Evolutionary conservation across 1,140 invertebrate species (phyloP), one percentile per base, ranked within the genome.

Genomic region (Bursaphelenchus mucronatus): DNA sequence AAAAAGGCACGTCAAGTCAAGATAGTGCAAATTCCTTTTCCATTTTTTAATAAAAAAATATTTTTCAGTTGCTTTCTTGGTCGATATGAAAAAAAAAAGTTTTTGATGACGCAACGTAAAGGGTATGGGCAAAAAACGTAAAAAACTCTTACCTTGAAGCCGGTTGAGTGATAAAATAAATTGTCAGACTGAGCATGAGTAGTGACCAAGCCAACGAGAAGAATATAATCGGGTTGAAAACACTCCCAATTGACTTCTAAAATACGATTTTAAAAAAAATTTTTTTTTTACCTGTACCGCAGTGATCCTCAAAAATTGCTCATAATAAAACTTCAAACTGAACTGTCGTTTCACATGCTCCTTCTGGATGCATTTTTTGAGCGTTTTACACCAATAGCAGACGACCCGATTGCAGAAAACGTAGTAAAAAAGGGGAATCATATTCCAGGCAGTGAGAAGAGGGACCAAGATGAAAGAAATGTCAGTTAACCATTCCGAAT

Each of bases 191-290:
- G 0, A 76, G 67, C 1, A 78, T 58, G 15, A 72, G 17, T 49
- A 76, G 53, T 15, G 76, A 78, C 75, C 75, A 76, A 3, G 71
- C 68, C 45, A 76, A 51, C 1, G 75, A 76, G 30, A 75, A 78
- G 10, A 76, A 44, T 39, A 76, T 64, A 19, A 75, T 70, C 21
- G 75, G 75, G 45, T 78, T 78, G 63, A 76, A 76, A 10, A 78
- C 30, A 30, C 74, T 58, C 9, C 75, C 75, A 30, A 78, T 68
- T 0, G 69, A 52, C 64, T 78, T 73, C 74, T 75, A 52, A 52
- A 76, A 40, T 11, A n/a, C 13, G 61, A 47, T 50, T 57, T 67
- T 49, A 49, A 13, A 53, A 45, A 30, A n/a, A 68, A n/a, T 8
- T 41, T 21, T 68, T 66, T 9, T 19, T 61, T 55, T 19, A 75